phyloP scores from a whole-genome alignment of 1,140 invertebrate genomes.

The Phortica variegata region DNA sequence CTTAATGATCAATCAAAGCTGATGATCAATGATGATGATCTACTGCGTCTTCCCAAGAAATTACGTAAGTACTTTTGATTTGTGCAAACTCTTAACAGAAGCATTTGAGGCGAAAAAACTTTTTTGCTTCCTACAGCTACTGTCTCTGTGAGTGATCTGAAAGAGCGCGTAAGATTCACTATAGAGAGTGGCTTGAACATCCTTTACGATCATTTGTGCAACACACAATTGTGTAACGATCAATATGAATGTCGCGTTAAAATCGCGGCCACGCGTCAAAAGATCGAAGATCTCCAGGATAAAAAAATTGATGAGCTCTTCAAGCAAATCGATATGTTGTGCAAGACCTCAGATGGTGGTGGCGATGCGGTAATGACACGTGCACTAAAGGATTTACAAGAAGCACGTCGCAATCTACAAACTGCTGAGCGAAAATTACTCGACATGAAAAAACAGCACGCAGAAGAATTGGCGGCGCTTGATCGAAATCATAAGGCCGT shows the following conservation, averaged over 20 bases:
- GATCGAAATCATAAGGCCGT: too few species aligned
- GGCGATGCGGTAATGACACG: too few species aligned
- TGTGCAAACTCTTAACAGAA: not conserved
- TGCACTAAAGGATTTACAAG: too few species aligned
- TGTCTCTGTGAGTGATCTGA: slow-evolving; percentile 23
- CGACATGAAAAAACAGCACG: too few species aligned
- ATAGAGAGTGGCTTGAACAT: slow-evolving; percentile 4
- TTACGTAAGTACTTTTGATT: slow-evolving; percentile 30
- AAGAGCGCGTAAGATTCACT: slow-evolving; percentile 2
- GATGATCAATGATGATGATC: slow-evolving; percentile 22
- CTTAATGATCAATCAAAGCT: slow-evolving; percentile 21
- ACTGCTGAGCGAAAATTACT: too few species aligned
- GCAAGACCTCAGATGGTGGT: too few species aligned
- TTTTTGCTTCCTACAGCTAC: slow-evolving; percentile 9
- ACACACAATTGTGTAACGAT: not conserved
- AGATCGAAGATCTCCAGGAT: not conserved
- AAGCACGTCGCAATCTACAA: too few species aligned
- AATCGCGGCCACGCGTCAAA: not conserved
- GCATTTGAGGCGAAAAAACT: not conserved
- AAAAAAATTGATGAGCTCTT: not conserved
- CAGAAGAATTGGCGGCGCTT: too few species aligned
- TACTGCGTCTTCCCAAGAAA: slow-evolving; percentile 16
- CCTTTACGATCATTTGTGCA: slow-evolving; percentile 4
- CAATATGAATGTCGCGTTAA: not conserved
- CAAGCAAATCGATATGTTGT: slow-evolving; percentile 2